These are phyloP conservation scores for Pedicia rivosa DNA, from an alignment of 2,888 invertebrate species.

Conservation along the genomic window DNA sequence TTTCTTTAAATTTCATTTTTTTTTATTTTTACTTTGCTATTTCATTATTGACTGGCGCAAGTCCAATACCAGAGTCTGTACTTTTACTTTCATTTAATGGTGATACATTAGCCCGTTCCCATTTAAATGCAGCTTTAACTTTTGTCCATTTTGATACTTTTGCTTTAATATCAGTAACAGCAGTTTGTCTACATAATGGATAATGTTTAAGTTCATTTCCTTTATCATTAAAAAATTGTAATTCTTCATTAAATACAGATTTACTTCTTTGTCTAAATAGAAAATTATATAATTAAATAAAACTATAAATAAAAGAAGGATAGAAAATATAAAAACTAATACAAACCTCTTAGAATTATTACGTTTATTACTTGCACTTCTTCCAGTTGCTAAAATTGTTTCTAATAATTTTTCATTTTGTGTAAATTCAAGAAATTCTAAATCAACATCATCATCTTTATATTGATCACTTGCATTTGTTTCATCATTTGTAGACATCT, in stretches of 20 bases:
- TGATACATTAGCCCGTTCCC: constrained; percentile 55
- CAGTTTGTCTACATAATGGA: constrained; percentile 24
- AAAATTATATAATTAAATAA: too few species aligned
- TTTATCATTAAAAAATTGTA: constrained; percentile 27
- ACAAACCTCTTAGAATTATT: constrained; percentile 28
- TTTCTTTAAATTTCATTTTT: not conserved
- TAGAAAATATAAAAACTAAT: too few species aligned
- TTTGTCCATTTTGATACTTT: constrained; percentile 64
- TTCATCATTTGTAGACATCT: constrained; percentile 4
- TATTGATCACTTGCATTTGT: constrained; percentile 11
- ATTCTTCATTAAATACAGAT: constrained; percentile 48
- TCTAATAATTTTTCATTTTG: constrained; percentile 46
- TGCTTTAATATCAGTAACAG: constrained; percentile 20
- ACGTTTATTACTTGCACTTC: constrained; percentile 35
- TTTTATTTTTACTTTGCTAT: constrained; percentile 24
- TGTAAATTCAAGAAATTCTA: constrained; percentile 34
- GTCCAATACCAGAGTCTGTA: constrained; percentile 30
- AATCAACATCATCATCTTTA: constrained; percentile 41
- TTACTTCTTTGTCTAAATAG: constrained; percentile 41
- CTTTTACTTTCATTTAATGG: constrained; percentile 24
- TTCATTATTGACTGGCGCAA: constrained; percentile 34
- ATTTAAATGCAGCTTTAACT: constrained; percentile 77
- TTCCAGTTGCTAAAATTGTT: constrained; percentile 40
- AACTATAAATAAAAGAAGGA: too few species aligned
- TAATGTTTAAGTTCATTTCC: constrained; percentile 16